Evolutionary conservation across 2,888 invertebrate genomes (phyloP), one percentile per base, ranked within the genome.

Genomic region (Andrena praecox): DNA sequence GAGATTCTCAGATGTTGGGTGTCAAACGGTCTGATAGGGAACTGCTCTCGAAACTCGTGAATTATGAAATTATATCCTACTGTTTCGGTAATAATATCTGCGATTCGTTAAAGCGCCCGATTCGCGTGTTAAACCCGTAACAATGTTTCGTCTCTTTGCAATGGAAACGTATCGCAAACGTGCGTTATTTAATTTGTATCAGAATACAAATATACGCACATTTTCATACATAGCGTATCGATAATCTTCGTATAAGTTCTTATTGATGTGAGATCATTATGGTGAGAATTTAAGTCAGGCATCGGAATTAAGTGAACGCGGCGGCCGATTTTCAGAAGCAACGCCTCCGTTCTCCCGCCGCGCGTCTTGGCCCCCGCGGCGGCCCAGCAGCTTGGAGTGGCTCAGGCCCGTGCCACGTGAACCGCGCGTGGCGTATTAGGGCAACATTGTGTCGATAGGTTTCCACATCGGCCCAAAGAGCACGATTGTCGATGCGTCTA

Each of bases 221-320:
- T 69, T 75, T 82, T 75, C 66, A 64, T 77, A 81, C 60, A 84
- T 54, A 54, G 48, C 75, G 75, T 70, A 68, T 62, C 29, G 31
- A 64, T 80, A 88, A 77, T 73, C 67, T 80, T 85, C 50, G 78
- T 71, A 77, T 35, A 66, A 66, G 80, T 87, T 77, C 56, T 76
- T 73, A 73, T 80, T 62, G 78, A 85, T 70, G 76, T 82, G 87
- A 88, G 89, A 88, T 89, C 87, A 89, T 87, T 85, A 77, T n/a
- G 59, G 74, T 82, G 79, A 88, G 77, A 88, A 86, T 84, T 79
- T 75, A 20, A 20, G 20, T 20, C 20, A 20, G 20, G 20, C 20
- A 20, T 20, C 20, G 20, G 20, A 20, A 20, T 20, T 20, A 20
- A 20, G 20, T 20, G 20, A 20, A 20, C 20, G 20, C 20, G 20